Evolutionary conservation across 1,140 invertebrate genomes (phyloP).

Genomic region (Drosophila sturtevanti): DNA sequence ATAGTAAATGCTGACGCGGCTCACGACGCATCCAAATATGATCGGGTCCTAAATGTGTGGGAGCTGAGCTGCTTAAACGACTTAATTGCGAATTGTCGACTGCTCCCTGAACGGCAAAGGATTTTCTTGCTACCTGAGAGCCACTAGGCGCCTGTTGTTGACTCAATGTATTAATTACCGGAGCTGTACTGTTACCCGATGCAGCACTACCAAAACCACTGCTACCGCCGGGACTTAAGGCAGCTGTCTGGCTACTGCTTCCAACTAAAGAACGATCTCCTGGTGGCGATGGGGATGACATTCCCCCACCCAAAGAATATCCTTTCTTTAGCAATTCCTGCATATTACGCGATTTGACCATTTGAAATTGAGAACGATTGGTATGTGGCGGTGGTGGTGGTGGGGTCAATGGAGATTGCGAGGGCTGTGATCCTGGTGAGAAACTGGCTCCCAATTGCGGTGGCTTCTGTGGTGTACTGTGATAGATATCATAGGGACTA

Average conservation of each 20-base stretch:
- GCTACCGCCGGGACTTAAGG: slow-evolving; percentile 73
- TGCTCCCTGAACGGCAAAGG: slow-evolving; percentile 58
- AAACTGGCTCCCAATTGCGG: slow-evolving; percentile 76
- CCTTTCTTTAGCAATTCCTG: slow-evolving; percentile 85
- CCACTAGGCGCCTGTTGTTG: slow-evolving; percentile 22
- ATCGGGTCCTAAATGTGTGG: slow-evolving; percentile 87
- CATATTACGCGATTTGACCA: slow-evolving; percentile 82
- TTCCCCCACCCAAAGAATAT: slow-evolving; percentile 60
- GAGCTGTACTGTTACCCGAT: slow-evolving; percentile 48
- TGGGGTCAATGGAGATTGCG: slow-evolving; percentile 70
- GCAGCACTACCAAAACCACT: slow-evolving; percentile 71
- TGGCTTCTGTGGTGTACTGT: slow-evolving; percentile 82
- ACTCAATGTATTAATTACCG: not conserved
- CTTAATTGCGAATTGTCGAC: slow-evolving; percentile 83
- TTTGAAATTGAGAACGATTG: slow-evolving; percentile 85
- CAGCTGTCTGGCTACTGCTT: slow-evolving; percentile 83
- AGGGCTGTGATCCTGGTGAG: slow-evolving; percentile 83
- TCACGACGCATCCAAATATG: slow-evolving; percentile 93
- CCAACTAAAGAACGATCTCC: slow-evolving; percentile 83
- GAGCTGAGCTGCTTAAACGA: slow-evolving; percentile 91
- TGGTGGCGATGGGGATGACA: slow-evolving; percentile 77
- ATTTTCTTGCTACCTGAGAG: slow-evolving; percentile 55
- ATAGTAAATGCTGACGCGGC: slow-evolving; percentile 92
- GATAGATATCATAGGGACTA: slow-evolving; percentile 83
- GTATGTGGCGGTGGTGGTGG: slow-evolving; percentile 83